Base-by-base conservation (phyloP, 2,797 vertebrate species). In the Falco columbarius region DNA sequence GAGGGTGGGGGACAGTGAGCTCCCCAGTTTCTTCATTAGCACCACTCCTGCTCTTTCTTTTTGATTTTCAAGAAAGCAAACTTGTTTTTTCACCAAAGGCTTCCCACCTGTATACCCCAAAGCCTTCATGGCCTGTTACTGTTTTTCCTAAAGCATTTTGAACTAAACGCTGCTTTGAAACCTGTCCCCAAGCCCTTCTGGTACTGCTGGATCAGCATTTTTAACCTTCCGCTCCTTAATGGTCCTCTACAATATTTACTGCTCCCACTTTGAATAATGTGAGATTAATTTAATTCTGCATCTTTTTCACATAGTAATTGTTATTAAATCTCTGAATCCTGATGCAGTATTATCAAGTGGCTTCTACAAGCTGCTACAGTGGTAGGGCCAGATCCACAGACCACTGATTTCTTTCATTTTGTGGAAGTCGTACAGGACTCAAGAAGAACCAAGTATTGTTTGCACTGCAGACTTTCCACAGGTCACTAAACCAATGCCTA, bases 401-500 rank as follows among this genome's bases (percentile, higher is more conserved):
- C 10, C 49, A 44, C 38, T 19, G 47, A 38, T 83, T 87, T 52
- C 6, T 67, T 81, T 63, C 2, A 2, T 67, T 82, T 73, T 56
- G 38, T 86, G 44, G 36, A 44, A 81, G 20, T 22, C 3, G 0
- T 46, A 34, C 3, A 36, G 49, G 40, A 49, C 54, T 86, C 49
- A 46, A 26, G 36, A 90, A 90, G 32, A 76, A 22, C 8, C 52
- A 79, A 55, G 11, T 40, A 51, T 6, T 82, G 56, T 75, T 90
- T 89, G 93, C 76, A 26, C 66, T 86, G 40, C 47, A 81, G 76
- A 52, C 44, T 51, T 91, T 47, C 66, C 75, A 70, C 59, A 80
- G 81, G 75, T 82, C 77, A 73, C 63, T 87, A 51, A 73, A 65
- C 51, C 0, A 3, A 54, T 4, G 22, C 21, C 65, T 63, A 52